Evolutionary conservation across 2,888 invertebrate species (phyloP), one percentile per base, ranked within the genome.

Genomic region (Xylocampa areola): DNA sequence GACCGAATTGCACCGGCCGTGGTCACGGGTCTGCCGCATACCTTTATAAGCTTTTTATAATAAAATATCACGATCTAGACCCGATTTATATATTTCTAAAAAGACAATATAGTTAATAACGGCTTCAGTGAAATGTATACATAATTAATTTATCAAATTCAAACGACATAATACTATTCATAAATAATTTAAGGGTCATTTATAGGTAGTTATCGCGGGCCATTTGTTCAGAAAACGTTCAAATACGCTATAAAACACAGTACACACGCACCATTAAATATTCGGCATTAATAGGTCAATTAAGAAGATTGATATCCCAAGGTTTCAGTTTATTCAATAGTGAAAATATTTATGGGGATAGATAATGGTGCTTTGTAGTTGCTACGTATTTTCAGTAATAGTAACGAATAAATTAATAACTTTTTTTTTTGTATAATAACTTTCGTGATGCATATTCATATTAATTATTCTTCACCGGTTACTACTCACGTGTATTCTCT

Each of bases 261-360:
- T 30, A 10, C 11, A 13, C 43, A 48, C 27, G 47, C 36, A 5
- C 30, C 45, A 49, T 49, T 41, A 30, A 45, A 63, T 57, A 52
- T 63, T 68, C 29, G 29, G 44, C 47, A 51, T 48, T 55, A 62
- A 68, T 62, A 52, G 33, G 29, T 48, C 48, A 45, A 68, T 67
- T 63, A 68, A 62, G 16, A 37, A 39, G 51, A 67, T 55, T 29
- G 36, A 68, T 68, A 21, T 14, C 14, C 5, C 14, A 8, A 13
- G 2, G 1, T 1, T 23, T 14, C 7, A 27, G 41, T 35, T 32
- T 47, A 49, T 40, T 49, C 23, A 21, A 16, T 19, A 16, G 23
- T 45, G 27, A 5, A 45, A 16, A 19, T 16, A 32, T 49, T 23
- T 19, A 17, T 21, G 10, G 14, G 29, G 33, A 7, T 19, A 4